Percentiles rank a stretch among this genome's conserved stretches.
Conservation (phyloP, 1,140 invertebrate species). For the Lordiphosa collinella region DNA sequence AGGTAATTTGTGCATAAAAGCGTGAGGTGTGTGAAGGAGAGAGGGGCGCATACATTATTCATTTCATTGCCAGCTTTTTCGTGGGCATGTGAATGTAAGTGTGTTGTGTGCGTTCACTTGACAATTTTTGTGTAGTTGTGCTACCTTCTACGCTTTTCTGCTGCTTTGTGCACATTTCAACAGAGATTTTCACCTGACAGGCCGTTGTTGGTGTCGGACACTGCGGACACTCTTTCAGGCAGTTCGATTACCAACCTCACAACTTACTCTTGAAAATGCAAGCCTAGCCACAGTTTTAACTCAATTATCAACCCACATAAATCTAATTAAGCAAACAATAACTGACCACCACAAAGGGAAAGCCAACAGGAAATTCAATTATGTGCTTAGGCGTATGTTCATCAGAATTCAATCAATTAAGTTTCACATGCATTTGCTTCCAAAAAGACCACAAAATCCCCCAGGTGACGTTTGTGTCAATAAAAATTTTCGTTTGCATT, state of each 20-base stretch:
- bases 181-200: constrained; percentile 38
- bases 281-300: not conserved
- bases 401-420: constrained; percentile 40
- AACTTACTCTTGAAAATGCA: not conserved
- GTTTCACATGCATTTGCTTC: not conserved
- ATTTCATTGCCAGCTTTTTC: constrained; percentile 47
- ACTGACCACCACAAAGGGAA: not conserved
- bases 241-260: too few species aligned
- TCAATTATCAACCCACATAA: constrained; percentile 13
- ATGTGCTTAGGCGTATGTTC: constrained; percentile 8
- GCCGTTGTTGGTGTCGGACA: constrained; percentile 1
- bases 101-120: constrained; percentile 32
- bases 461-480: constrained; percentile 19
- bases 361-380: constrained; percentile 35
- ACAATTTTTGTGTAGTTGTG: constrained; percentile 45
- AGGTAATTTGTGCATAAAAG: constrained; percentile 72
- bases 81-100: not conserved
- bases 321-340: constrained; percentile 27
- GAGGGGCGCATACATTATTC: constrained; percentile 62
- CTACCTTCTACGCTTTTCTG: constrained; percentile 23
- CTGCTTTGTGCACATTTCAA: constrained; percentile 43
- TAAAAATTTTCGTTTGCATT: constrained; percentile 27
- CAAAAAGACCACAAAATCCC: not conserved
- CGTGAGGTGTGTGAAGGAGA: constrained; percentile 26
- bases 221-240: not conserved